Conservation (phyloP, 2,888 invertebrate species). For the Tipula vernalis region DNA sequence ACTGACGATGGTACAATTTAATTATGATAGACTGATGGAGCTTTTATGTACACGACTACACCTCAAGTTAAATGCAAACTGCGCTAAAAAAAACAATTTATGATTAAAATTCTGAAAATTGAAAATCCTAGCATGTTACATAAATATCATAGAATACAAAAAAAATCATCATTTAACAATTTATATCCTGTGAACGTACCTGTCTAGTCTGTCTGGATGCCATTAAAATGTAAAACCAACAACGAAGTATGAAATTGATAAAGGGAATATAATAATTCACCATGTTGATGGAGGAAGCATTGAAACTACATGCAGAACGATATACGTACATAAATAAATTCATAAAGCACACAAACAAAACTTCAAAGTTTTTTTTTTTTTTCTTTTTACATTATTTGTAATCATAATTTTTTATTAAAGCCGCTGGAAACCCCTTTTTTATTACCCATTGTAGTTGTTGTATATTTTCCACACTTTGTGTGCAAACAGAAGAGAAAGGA, state of each 20-base stretch:
- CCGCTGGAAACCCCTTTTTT: background rate
- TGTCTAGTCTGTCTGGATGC: background rate
- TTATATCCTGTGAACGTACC: background rate
- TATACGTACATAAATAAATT: background rate
- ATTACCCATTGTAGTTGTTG: too few relatives aligned
- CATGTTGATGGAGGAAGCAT: background rate
- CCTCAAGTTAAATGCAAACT: too few relatives aligned
- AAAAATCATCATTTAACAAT: background rate
- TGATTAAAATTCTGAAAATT: too few relatives aligned
- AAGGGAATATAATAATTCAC: background rate
- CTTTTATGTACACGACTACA: too few relatives aligned
- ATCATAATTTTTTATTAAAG: too few relatives aligned
- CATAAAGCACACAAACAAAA: background rate
- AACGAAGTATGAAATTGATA: background rate
- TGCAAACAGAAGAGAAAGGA: background rate
- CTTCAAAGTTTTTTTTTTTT: background rate
- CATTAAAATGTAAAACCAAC: background rate
- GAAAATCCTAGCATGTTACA: background rate
- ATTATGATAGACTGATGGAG: too few relatives aligned
- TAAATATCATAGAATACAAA: background rate
- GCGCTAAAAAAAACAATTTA: too few relatives aligned
- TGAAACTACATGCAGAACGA: background rate
- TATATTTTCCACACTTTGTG: background rate
- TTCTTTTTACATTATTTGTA: background rate
- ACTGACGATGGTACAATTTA: too few relatives aligned